These are phyloP conservation scores for Tiliqua scincoides DNA, from an alignment of 2,113 vertebrate species.

Conservation along the genomic window DNA sequence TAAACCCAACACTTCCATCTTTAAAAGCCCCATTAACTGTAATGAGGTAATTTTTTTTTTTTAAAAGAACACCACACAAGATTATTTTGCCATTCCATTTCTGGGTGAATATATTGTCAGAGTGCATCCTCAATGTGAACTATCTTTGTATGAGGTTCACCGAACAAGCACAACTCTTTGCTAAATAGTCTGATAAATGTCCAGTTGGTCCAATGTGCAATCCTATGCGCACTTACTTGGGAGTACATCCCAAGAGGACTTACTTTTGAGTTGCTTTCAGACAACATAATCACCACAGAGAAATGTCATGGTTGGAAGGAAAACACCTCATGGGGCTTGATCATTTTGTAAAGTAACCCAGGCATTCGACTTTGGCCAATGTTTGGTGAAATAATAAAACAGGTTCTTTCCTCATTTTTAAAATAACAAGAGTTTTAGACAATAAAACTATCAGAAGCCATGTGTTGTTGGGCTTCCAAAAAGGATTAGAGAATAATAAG, in stretches of 20 bases:
- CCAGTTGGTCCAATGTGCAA: neutral
- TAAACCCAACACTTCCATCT: neutral
- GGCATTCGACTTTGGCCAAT: neutral
- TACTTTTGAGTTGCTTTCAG: too few species aligned
- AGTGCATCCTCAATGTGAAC: neutral
- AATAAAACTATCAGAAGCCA: conserved; percentile 32
- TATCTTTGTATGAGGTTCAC: neutral
- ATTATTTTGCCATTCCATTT: neutral
- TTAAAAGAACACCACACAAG: too few species aligned
- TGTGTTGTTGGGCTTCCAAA: conserved; percentile 43
- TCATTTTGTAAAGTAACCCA: neutral
- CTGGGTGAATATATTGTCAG: neutral
- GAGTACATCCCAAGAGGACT: too few species aligned
- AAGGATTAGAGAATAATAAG: conserved; percentile 66
- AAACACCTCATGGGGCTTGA: neutral
- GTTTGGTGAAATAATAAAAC: conserved; percentile 23
- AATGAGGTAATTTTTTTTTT: too few species aligned
- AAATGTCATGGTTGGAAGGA: neutral
- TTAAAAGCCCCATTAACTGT: neutral
- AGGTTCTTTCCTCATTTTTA: conserved; percentile 53
- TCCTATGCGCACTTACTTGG: too few species aligned
- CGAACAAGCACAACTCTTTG: too few species aligned
- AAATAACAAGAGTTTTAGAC: conserved; percentile 56
- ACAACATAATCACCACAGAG: too few species aligned
- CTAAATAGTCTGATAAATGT: neutral